Evolutionary conservation across 2,797 vertebrate species (phyloP), one percentile per base, ranked within the genome.

Genomic region (Mus caroli): DNA sequence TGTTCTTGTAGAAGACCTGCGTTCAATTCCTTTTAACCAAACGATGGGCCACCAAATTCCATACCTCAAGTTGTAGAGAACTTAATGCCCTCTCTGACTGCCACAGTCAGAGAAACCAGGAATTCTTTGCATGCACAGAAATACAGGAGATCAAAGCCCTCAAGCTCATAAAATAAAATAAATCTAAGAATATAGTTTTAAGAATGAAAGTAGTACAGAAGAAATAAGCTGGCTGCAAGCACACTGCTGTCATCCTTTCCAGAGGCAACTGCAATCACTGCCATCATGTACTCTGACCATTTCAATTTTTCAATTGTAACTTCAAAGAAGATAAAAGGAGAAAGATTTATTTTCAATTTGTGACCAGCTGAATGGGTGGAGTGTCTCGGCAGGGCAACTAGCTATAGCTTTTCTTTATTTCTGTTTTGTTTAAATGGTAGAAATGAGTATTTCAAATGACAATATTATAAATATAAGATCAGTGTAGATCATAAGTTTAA

Each of bases 361-460:
- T 11, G 11, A 95, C 58, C 20, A 62, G 8, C 26, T 73, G 7
- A 54, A 71, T 6, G 56, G 3, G 1, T 86, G 4, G 8, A 3
- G 9, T 3, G 34, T 7, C 56, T n/a, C 76, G 37, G 56, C 17
- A 2, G 15, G 20, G 13, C 4, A 43, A 24, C 9, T 43, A 22
- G 0, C 86, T 93, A 13, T 4, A 75, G 2, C n/a, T 37, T 54
- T 73, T 93, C 2, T 20, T 19, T 7, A 28, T 94, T 82, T 96
- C 91, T 92, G 15, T 56, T 94, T 31, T 8, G n/a, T 67, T n/a
- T 95, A 91, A 94, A 71, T 87, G 56, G 92, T 95, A 91, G 84
- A 50, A 92, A 95, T 92, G 94, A 75, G 2, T 84, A 71, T 69
- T 91, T 58, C 9, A 94, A 90, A 88, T 88, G 43, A 85, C 97